Base-by-base conservation (phyloP, 2,888 invertebrate genomes). In the Phortica magna region DNA sequence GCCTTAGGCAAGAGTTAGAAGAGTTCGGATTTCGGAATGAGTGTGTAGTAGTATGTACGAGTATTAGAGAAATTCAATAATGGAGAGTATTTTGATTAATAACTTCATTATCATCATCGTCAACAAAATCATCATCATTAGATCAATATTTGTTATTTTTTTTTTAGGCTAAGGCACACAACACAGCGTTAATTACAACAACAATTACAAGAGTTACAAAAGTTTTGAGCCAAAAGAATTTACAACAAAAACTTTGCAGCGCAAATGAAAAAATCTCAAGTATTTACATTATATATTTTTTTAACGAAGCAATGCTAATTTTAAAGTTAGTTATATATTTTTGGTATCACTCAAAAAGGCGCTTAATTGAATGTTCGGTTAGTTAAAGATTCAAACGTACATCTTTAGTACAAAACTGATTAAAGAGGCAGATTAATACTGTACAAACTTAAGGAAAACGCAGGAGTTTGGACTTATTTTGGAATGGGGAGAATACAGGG, bases 11-110 rank as follows among this genome's bases (percentile, higher is more conserved):
- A 85, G 83, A 83, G 68, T 68, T 68, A 87, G 84, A 83, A 85
- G 31, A 87, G 87, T 85, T 87, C 85, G 85, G 85, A 86, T 87
- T 61, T 85, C 81, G 80, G 84, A 85, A 83, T 85, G 83, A 85
- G 84, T 87, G 85, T 42, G 43, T 68, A 31, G 68, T 68, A 68
- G 42, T 19, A 61, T 61, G 61, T 61, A 61, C 22, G 61, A 61
- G 61, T 61, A 61, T 61, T 61, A 61, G 61, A 61, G 19, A 61
- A 61, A 61, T 61, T 61, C 22, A 61, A 61, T 68, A 68, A 68
- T 68, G 68, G 64, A 64, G 64, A 64, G 64, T 64, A 31, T 68
- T 43, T 68, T 43, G 22, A 68, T 68, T 68, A 61, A 19, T 61
- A 17, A 61, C 19, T 61, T 61, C 61, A 68, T 43, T 19, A 19